These are phyloP conservation scores for Diplodus puntazzo DNA, from an alignment of 2,797 vertebrate genomes.

Conservation along the genomic window DNA sequence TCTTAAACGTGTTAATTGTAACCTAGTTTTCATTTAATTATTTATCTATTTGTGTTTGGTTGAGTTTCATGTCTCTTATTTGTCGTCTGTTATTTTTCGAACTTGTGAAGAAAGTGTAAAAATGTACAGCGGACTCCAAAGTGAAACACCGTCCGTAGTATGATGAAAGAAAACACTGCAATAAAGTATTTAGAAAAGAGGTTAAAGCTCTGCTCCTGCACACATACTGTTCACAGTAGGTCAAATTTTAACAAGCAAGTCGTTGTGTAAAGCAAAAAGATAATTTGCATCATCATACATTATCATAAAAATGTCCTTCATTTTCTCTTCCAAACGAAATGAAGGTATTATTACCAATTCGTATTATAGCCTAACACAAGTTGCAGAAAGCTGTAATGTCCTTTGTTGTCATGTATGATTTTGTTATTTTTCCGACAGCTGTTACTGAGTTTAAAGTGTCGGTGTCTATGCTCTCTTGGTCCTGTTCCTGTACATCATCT, in stretches of 20 bases:
- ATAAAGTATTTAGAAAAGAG: background rate
- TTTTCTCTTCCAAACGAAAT: background rate
- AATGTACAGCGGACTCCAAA: background rate
- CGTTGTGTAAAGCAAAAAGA: too few species aligned
- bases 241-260: background rate
- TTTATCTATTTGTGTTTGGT: too few species aligned
- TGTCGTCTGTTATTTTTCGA: background rate
- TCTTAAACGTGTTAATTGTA: background rate
- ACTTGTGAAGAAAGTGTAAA: background rate
- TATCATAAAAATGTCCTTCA: background rate
- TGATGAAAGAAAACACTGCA: too few species aligned
- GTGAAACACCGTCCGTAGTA: too few species aligned
- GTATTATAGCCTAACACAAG: background rate
- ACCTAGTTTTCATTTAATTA: too few species aligned
- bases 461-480: background rate
- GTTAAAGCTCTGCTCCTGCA: background rate
- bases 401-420: background rate
- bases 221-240: accelerated
- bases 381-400: background rate
- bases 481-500: background rate
- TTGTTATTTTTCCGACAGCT: background rate
- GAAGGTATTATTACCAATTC: background rate
- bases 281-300: too few species aligned
- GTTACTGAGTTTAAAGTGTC: background rate
- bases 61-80: too few species aligned